A percentile compares a stretch with the other conserved stretches of the same genome.
Conservation (phyloP, 1,140 invertebrate genomes). For the Steinernema khuongi region DNA sequence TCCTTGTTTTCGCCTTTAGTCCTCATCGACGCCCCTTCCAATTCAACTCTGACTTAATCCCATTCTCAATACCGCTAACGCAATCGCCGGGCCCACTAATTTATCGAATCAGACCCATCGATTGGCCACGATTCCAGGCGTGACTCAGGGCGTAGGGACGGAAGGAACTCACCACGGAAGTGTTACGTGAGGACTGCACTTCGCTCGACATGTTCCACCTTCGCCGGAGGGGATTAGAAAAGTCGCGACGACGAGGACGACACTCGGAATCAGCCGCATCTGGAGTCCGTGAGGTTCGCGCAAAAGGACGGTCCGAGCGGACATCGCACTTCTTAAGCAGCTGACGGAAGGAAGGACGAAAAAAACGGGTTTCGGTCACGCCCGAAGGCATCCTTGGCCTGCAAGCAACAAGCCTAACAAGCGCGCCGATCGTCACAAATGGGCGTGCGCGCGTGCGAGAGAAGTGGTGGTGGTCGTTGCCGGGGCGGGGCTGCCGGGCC, state of each 20-base stretch:
- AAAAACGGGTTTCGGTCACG: too few species aligned
- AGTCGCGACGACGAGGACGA: background rate
- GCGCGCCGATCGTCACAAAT: too few species aligned
- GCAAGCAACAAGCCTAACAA: too few species aligned
- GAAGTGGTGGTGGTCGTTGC: background rate
- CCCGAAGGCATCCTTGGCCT: too few species aligned
- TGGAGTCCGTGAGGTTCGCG: background rate
- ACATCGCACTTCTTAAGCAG: background rate
- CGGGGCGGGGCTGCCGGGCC: background rate
- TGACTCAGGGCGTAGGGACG: too few species aligned
- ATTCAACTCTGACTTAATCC: too few species aligned
- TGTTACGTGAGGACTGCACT: conserved; percentile 5
- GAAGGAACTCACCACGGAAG: conserved; percentile 6
- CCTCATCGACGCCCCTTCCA: too few species aligned
- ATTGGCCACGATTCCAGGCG: too few species aligned
- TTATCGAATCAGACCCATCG: background rate
- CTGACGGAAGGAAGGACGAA: background rate
- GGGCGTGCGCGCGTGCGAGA: background rate
- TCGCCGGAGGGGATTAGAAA: background rate
- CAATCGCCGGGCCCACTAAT: too few species aligned
- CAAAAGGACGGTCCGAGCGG: background rate
- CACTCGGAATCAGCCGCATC: background rate
- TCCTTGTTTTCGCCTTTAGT: background rate
- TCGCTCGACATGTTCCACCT: background rate
- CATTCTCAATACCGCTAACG: too few species aligned